phyloP scores from a whole-genome alignment of 2,888 invertebrate genomes.

The Conomelus anceps region DNA sequence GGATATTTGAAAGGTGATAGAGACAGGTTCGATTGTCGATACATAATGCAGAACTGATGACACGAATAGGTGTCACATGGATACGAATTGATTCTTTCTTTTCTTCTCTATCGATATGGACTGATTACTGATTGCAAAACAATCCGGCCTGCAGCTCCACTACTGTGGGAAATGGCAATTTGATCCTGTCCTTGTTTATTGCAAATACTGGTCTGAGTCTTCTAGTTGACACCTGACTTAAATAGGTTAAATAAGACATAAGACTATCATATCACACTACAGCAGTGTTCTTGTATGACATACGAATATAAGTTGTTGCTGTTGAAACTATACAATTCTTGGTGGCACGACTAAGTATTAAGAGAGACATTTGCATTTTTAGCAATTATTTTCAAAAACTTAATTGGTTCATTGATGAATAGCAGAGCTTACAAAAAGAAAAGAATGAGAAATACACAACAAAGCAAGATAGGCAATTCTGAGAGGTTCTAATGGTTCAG shows the following conservation, averaged over 20 bases:
- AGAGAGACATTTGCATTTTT: too few species aligned
- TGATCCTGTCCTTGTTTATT: background rate
- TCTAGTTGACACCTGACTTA: background rate
- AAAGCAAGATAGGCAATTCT: too few species aligned
- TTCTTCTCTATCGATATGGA: background rate
- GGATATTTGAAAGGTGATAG: too few species aligned
- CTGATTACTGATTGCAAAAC: background rate
- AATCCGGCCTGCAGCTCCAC: background rate
- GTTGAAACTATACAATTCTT: background rate
- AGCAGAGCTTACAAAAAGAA: too few species aligned
- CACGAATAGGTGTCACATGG: background rate
- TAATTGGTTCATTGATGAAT: too few species aligned
- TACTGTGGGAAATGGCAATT: background rate
- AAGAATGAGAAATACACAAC: too few species aligned
- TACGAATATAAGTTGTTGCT: too few species aligned
- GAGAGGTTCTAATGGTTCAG: too few species aligned
- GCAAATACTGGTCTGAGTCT: background rate
- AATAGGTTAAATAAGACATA: background rate
- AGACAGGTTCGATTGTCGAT: background rate
- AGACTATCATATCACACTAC: background rate
- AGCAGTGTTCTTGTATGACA: background rate
- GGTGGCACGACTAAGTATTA: too few species aligned
- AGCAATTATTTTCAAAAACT: too few species aligned
- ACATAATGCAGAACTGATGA: background rate
- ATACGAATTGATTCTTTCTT: background rate